These are phyloP conservation scores for Lepus europaeus DNA, from an alignment of 2,113 vertebrate genomes.

Conservation along the genomic window DNA sequence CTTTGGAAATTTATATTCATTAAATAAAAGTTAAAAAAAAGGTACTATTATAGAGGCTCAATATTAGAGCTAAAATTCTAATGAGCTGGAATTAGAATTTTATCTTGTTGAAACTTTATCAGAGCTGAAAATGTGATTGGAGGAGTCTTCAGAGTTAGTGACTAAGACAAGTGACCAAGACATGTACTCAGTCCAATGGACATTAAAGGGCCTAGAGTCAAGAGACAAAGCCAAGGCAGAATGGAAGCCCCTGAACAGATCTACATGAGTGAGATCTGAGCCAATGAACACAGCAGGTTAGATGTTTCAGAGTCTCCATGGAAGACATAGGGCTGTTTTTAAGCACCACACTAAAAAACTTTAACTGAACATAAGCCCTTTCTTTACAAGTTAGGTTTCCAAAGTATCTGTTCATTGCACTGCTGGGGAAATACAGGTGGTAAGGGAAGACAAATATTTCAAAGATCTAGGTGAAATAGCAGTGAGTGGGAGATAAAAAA, in stretches of 20 bases:
- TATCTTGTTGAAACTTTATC: neutral
- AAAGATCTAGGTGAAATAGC: conserved; percentile 26
- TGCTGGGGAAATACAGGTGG: neutral
- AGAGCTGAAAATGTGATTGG: neutral
- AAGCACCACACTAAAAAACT: neutral
- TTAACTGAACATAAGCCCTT: conserved; percentile 56
- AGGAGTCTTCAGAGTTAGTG: accelerated
- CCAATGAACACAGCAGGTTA: neutral
- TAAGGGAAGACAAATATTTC: neutral
- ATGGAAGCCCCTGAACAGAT: neutral
- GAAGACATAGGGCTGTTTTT: conserved; percentile 32
- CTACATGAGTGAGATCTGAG: neutral
- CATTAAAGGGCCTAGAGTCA: neutral
- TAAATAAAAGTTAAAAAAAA: too few relatives aligned
- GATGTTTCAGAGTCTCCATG: conserved; percentile 14
- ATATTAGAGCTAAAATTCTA: neutral
- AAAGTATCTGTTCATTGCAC: conserved; percentile 16
- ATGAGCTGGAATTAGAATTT: neutral
- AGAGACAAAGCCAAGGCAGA: neutral
- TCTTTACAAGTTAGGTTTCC: conserved; percentile 40
- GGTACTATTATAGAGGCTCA: neutral
- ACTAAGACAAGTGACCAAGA: neutral
- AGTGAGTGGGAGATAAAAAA: conserved; percentile 11
- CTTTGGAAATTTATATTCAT: too few relatives aligned
- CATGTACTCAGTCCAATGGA: neutral